Base-by-base conservation (phyloP, 2,888 invertebrate genomes). In the Himalopsyche anomala region DNA sequence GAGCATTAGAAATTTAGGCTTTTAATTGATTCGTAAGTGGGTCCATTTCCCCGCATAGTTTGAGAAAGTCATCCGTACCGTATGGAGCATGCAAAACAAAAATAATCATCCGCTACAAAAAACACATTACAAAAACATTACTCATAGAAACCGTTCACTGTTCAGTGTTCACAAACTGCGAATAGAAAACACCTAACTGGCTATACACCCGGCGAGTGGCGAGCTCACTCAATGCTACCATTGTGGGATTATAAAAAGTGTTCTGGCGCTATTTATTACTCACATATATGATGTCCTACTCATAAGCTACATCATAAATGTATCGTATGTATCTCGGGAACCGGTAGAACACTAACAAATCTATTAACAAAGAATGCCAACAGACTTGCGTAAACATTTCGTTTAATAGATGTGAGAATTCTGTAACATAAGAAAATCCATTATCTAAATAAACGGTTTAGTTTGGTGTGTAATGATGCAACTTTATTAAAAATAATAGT, bases 111-210 rank as follows among this genome's bases (percentile, higher is more conserved):
- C 38, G 42, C 42, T 42, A 80, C 62, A 80, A 80, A 80, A 80
- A 80, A 80, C n/a, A 36, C 80, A 80, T 80, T 80, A 80, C 17
- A 80, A 80, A 80, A 80, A 80, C 80, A 80, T 80, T 80, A 80
- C 80, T 80, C 80, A 42, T 19, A 62, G 19, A 62, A 62, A 62
- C 62, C 62, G 62, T 62, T 62, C 62, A 51, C 51, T 51, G 51
- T 51, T 62, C 62, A 51, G 15, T 51, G 51, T 51, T 51, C 51
- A 51, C 51, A 51, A 51, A 15, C 62, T 28, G 62, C 62, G 62
- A 62, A 62, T 62, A 62, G 62, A 62, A 62, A 62, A 62, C 19
- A 62, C 9, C 62, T 62, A 19, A 19, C 62, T 62, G 62, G 62
- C 62, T 62, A 62, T 62, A 62, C 62, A 62, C 62, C n/a, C 19